Evolutionary conservation across 2,797 vertebrate genomes (phyloP).

Genomic region (Tympanoctomys barrerae): DNA sequence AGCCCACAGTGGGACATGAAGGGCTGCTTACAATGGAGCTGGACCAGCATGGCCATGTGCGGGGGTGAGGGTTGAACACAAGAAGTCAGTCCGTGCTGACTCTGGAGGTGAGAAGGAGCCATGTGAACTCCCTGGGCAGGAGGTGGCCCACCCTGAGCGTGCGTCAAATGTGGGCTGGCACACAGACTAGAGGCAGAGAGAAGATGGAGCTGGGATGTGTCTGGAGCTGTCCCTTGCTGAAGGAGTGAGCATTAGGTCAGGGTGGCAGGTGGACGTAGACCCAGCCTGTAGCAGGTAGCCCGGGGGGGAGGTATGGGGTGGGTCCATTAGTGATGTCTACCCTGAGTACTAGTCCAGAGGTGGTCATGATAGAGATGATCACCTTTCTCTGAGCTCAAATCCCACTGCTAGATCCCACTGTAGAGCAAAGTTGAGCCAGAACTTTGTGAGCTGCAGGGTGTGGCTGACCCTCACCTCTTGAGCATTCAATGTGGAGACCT

Average conservation of each 20-base stretch:
- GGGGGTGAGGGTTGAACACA: accelerated
- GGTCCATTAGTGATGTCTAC: not conserved
- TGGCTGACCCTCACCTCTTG: slow-evolving; percentile 84
- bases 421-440: not conserved
- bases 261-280: too few relatives aligned
- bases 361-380: accelerated
- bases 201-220: not conserved
- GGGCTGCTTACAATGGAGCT: not conserved
- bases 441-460: accelerated
- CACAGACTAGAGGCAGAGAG: not conserved
- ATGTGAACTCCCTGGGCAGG: not conserved
- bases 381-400: not conserved
- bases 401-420: not conserved
- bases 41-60: accelerated
- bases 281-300: accelerated
- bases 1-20: not conserved
- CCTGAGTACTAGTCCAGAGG: not conserved
- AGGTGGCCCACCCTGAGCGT: not conserved
- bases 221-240: accelerated
- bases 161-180: accelerated
- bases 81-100: not conserved
- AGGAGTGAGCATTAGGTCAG: accelerated
- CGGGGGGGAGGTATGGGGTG: too few relatives aligned
- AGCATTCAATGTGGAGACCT: slow-evolving; percentile 86
- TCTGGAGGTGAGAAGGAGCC: not conserved